Evolutionary conservation across 1,140 invertebrate species (phyloP).

Genomic region (Acromyrmex echinatior): DNA sequence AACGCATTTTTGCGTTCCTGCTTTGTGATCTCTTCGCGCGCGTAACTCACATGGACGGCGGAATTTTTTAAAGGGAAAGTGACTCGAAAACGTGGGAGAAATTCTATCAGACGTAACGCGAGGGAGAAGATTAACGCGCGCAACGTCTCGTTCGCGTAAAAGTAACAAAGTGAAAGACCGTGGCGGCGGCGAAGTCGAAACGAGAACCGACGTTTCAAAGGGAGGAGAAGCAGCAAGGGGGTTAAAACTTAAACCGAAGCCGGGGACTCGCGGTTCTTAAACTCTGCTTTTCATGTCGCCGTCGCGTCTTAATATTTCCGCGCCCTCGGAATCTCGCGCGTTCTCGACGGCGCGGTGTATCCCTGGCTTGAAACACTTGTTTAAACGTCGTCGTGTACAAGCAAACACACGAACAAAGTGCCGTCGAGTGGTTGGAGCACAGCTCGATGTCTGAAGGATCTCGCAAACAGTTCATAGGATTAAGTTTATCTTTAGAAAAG

Average conservation of each 20-base stretch:
- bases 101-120: constrained; percentile 52
- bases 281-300: constrained; percentile 71
- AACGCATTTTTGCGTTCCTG: not conserved
- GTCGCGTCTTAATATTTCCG: constrained; percentile 69
- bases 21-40: not conserved
- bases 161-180: constrained; percentile 68
- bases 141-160: constrained; percentile 45
- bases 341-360: constrained; percentile 57
- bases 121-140: constrained; percentile 45
- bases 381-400: constrained; percentile 60
- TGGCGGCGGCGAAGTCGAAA: constrained; percentile 57
- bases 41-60: not conserved
- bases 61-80: constrained; percentile 16
- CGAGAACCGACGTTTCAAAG: constrained; percentile 65
- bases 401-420: constrained; percentile 62
- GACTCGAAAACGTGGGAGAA: constrained; percentile 39
- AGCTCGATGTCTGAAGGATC: constrained; percentile 55
- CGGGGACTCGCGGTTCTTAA: constrained; percentile 70
- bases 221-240: constrained; percentile 57
- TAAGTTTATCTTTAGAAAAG: constrained; percentile 57
- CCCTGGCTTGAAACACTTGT: constrained; percentile 58
- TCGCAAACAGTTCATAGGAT: constrained; percentile 50
- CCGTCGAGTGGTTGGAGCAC: constrained; percentile 41
- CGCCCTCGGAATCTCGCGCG: constrained; percentile 66
- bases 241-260: constrained; percentile 73